Evolutionary conservation across 2,797 vertebrate species (phyloP).

Genomic region (Triplophysa yarkandensis): DNA sequence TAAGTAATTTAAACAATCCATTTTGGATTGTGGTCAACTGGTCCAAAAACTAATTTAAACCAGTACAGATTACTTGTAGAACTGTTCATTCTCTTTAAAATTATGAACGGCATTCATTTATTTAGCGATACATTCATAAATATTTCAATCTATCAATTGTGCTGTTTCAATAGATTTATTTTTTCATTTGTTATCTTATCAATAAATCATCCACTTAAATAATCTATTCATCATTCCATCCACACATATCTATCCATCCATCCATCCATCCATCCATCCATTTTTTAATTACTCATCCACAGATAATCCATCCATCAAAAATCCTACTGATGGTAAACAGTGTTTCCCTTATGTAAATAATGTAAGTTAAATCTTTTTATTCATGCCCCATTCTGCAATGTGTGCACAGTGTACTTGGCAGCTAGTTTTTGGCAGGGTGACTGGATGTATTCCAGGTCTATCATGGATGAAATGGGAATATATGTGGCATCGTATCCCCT

Average conservation of each 20-base stretch:
- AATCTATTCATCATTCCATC: neutral
- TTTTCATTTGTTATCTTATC: neutral
- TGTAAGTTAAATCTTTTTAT: slow-evolving; percentile 31
- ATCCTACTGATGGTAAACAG: slow-evolving; percentile 16
- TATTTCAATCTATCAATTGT: too few relatives aligned
- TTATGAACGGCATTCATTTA: neutral
- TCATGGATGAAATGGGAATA: slow-evolving; percentile 70
- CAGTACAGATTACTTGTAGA: too few relatives aligned
- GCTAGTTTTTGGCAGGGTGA: slow-evolving; percentile 36
- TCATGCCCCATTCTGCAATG: slow-evolving; percentile 25
- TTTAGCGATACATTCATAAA: neutral
- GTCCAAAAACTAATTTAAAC: too few relatives aligned
- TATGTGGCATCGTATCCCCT: slow-evolving; percentile 65
- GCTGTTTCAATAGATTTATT: too few relatives aligned
- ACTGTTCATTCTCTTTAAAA: too few relatives aligned
- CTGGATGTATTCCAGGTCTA: slow-evolving; percentile 70
- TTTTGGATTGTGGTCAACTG: too few relatives aligned
- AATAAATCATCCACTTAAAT: neutral
- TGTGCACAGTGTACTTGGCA: neutral
- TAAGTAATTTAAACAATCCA: too few relatives aligned
- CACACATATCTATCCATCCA: neutral
- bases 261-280: neutral
- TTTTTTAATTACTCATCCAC: neutral
- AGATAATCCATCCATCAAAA: slow-evolving; percentile 6
- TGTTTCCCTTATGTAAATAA: slow-evolving; percentile 24